Percentiles rank a stretch among this genome's conserved stretches.
Evolutionary conservation across 1,140 invertebrate genomes (phyloP).

Genomic region (Aphis craccivora): DNA sequence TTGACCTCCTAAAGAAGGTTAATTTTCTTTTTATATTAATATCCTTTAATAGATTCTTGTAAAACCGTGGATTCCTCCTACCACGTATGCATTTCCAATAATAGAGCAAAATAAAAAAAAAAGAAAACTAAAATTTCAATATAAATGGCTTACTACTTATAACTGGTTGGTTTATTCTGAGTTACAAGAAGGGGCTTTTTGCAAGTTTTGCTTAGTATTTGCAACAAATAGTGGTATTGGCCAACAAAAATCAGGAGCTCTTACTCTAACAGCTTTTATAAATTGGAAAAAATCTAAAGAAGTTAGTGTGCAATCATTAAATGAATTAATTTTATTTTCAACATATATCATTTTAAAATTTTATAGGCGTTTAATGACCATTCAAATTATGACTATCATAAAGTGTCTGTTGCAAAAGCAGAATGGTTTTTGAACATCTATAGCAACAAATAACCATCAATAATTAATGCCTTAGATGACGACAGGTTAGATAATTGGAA

Average conservation of each 20-base stretch:
- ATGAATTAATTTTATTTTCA: not conserved
- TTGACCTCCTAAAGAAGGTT: too few relatives aligned
- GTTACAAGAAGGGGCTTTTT: not conserved
- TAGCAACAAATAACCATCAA: not conserved
- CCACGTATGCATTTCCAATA: not conserved
- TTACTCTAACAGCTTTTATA: not conserved
- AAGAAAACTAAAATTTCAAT: too few relatives aligned
- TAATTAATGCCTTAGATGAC: not conserved
- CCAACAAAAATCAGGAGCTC: not conserved
- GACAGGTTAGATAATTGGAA: not conserved
- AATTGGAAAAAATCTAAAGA: slow-evolving; percentile 9
- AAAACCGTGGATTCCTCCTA: too few relatives aligned
- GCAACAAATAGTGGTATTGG: not conserved
- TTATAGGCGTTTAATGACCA: not conserved
- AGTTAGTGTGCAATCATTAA: not conserved
- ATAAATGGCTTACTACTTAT: not conserved
- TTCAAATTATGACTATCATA: not conserved
- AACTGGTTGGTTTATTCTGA: slow-evolving; percentile 61
- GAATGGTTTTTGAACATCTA: not conserved
- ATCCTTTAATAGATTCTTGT: not conserved
- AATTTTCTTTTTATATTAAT: too few relatives aligned
- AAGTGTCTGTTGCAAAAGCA: not conserved
- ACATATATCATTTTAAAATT: not conserved
- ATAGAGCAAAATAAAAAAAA: too few relatives aligned
- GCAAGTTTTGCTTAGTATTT: not conserved